Conservation (phyloP, 2,113 vertebrate species). For the Eubucco bourcierii region DNA sequence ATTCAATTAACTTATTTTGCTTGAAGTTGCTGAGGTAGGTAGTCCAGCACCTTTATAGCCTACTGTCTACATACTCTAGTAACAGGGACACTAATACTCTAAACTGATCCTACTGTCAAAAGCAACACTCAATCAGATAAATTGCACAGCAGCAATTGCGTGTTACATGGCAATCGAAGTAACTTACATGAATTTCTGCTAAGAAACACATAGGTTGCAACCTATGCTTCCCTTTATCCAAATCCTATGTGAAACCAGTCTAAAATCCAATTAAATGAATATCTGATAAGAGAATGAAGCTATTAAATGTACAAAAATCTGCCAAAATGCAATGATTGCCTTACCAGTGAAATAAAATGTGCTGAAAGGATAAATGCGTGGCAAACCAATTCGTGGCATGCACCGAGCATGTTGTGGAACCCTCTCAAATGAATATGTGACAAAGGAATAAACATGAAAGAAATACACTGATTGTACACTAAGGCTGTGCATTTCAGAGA, state of each 20-base stretch:
- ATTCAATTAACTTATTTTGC: not conserved
- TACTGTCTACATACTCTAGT: not conserved
- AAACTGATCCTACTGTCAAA: not conserved
- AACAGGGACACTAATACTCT: not conserved
- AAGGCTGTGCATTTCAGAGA: slow-evolving; percentile 53
- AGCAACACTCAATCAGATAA: slow-evolving; percentile 23
- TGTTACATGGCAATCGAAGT: slow-evolving; percentile 10
- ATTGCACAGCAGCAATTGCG: not conserved
- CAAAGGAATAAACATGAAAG: slow-evolving; percentile 69
- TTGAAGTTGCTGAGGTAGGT: not conserved
- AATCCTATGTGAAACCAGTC: slow-evolving; percentile 24
- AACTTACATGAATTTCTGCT: slow-evolving; percentile 11
- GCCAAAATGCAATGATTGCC: slow-evolving; percentile 4
- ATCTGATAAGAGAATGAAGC: slow-evolving; percentile 58
- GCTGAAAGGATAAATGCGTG: slow-evolving; percentile 27
- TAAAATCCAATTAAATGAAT: slow-evolving; percentile 58
- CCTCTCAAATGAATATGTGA: slow-evolving; percentile 46
- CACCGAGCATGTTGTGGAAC: slow-evolving; percentile 41
- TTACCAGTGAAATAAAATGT: slow-evolving; percentile 29
- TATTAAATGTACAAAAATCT: slow-evolving; percentile 43
- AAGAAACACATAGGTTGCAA: slow-evolving; percentile 24
- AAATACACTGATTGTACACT: slow-evolving; percentile 56
- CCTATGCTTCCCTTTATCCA: slow-evolving; percentile 26
- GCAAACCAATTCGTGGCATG: slow-evolving; percentile 35
- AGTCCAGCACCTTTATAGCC: not conserved